Base-by-base conservation (phyloP, 2,113 vertebrate species). In the Microcebus griseorufus region DNA sequence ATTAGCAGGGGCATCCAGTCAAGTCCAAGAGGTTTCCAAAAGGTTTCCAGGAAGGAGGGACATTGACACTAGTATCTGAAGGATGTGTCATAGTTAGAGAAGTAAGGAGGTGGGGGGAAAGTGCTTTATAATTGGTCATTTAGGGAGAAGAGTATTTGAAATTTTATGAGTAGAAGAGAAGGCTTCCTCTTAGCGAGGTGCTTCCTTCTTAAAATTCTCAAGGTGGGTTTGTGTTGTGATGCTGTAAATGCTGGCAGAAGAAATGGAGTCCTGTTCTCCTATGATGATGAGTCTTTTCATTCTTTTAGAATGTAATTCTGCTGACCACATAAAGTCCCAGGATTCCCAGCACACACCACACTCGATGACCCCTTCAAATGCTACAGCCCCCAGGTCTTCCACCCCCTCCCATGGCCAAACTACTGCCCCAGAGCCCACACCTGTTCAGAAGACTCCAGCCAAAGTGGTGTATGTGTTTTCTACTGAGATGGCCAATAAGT, bases 401-500 rank as follows among this genome's bases (percentile, higher is more conserved):
- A 99, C 99, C 22, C 99, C 99, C 89, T 99, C 99, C 96, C 99
- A 99, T 97, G 99, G 99, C 98, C 99, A 99, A 93, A 99, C 99
- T 97, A 98, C 99, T 90, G 97, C 98, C 97, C 98, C 99, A 76
- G 99, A 99, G 88, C 98, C 99, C 87, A 96, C 98, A 78, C 99
- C 99, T 51, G 98, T 99, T 88, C 99, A 99, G 98, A 99, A 99
- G 99, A 99, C 99, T 91, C 99, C 99, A 96, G 99, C 99, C 97
- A 99, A 99, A 99, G 99, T 99, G 94, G 99, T 99, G 98, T 99
- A 99, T n/a, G 99, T 99, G 98, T 99, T 99, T 98, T 99, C 99
- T 98, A 99, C 99, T 97, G 99, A 99, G 97, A 99, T 99, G 99
- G 99, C 99, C 97, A 99, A 99, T 99, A 99, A 99, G 99, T 99